These are phyloP conservation scores for Aptenodytes forsteri DNA, from an alignment of 2,113 vertebrate species.

Conservation along the genomic window DNA sequence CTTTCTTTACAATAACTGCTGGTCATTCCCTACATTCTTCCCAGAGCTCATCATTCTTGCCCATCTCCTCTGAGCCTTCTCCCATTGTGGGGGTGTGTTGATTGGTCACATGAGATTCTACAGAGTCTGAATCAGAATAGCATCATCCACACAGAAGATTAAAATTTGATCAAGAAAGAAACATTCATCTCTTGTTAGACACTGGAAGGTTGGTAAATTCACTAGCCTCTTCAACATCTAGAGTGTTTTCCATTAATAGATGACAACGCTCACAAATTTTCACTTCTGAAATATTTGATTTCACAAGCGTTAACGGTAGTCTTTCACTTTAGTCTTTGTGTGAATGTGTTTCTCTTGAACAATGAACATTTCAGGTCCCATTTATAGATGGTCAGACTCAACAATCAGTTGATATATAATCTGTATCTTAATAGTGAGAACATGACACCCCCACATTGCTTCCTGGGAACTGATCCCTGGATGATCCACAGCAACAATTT, in stretches of 20 bases:
- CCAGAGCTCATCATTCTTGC: neutral
- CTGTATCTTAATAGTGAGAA: neutral
- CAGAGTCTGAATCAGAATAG: neutral
- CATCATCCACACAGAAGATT: neutral
- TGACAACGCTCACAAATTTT: neutral
- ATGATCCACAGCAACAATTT: neutral
- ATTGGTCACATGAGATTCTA: neutral
- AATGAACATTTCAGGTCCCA: neutral
- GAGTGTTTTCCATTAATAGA: neutral
- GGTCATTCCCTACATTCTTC: neutral
- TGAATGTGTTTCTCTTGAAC: neutral
- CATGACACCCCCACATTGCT: neutral
- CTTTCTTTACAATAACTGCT: neutral
- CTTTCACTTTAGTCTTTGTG: neutral
- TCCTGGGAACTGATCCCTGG: neutral
- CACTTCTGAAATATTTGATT: neutral
- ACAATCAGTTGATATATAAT: neutral
- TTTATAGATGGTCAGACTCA: neutral
- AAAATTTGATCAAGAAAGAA: neutral
- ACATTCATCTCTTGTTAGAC: neutral
- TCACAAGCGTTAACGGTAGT: neutral
- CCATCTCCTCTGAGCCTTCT: neutral
- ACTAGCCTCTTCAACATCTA: neutral
- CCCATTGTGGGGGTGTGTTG: neutral
- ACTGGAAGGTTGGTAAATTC: neutral